Base-by-base conservation (phyloP, 1,140 invertebrate species). In the Zaprionus inermis region DNA sequence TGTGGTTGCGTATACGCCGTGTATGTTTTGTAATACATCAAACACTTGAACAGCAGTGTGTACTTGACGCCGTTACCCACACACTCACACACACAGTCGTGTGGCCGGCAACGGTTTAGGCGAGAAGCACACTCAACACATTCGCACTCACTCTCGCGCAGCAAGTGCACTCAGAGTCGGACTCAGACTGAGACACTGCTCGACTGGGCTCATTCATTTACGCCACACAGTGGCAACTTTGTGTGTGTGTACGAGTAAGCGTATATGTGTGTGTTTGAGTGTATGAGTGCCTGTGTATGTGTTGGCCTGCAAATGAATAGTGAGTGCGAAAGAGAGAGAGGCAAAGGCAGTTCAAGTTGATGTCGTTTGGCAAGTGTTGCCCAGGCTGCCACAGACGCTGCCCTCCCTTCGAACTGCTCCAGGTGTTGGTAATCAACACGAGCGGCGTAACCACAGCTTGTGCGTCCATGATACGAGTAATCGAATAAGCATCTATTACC, bases 21-120 rank as follows among this genome's bases (percentile, higher is more conserved):
- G 79, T 88, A 79, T 88, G 78, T 80, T 88, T 80, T 78, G 80
- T 83, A 89, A 88, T 89, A 89, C 83, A 89, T 88, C 83, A 88
- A 83, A 64, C 68, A 69, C 83, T 86, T 83, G 72, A 88, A 82
- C 63, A 76, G 46, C 49, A 61, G 51, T 44, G 79, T 73, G 79
- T 69, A 67, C 82, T 85, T 74, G 78, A 85, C 63, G 73, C 66
- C 63, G 69, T 63, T 57, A 61, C 36, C 63, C 30, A 38, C 66
- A 46, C 36, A 41, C 52, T 22, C 28, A 36, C 36, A 32, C 56
- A 44, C 46, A 28, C 36, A 51, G 49, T 41, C 38, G 3, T 49
- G 44, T 55, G 54, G 65, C 22, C 18, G 10, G 28, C 72, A 69
- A 56, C 65, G 51, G 44, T 64, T 73, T 28, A 28, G 75, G 59